Base-by-base conservation (phyloP, 2,888 invertebrate species). In the Beris chalybata region DNA sequence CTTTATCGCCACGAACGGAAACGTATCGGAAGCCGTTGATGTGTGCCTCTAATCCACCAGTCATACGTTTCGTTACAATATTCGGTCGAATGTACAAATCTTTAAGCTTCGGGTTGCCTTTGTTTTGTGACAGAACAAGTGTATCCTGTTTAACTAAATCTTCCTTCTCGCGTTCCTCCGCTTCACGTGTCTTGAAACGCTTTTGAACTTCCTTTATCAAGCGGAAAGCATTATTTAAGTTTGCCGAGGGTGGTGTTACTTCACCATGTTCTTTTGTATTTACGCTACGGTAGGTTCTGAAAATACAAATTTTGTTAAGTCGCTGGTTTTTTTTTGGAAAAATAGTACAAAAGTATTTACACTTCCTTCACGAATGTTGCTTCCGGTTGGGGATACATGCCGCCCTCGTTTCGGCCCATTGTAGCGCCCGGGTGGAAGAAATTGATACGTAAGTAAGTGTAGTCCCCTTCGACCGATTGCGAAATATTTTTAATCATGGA, bases 171-270 rank as follows among this genome's bases (percentile, higher is more conserved):
- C 95, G 87, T 79, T 98, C 98, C 79, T 99, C 99, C 0, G 97
- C 97, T 81, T 99, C 99, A 71, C 98, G 86, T 0, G 96, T 97
- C 82, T 96, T 97, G 81, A 95, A 99, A 76, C 95, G 95, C 81
- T 99, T 97, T 83, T 99, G 99, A 38, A 97, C 95, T 83, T 99
- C 99, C 81, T 99, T 99, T 74, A 99, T 99, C 64, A 99, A 85
- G 72, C 98, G 88, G 82, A 97, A 97, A 32, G 97, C 97, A 9
- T 95, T 97, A 80, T 94, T 97, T 55, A 99, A 83, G 81, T 99
- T 99, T 12, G 94, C 89, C 0, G 97, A 97, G 0, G 98, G 96
- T 0, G 98, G 92, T 3, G 92, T 90, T 69, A 93, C 85, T 82
- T 96, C 96, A 31, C 98, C 98, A 0, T 97, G 97, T 77, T 97